Evolutionary conservation across 2,888 invertebrate genomes (phyloP), one percentile per base, ranked within the genome.

Genomic region (Caenorhabditis sp.): DNA sequence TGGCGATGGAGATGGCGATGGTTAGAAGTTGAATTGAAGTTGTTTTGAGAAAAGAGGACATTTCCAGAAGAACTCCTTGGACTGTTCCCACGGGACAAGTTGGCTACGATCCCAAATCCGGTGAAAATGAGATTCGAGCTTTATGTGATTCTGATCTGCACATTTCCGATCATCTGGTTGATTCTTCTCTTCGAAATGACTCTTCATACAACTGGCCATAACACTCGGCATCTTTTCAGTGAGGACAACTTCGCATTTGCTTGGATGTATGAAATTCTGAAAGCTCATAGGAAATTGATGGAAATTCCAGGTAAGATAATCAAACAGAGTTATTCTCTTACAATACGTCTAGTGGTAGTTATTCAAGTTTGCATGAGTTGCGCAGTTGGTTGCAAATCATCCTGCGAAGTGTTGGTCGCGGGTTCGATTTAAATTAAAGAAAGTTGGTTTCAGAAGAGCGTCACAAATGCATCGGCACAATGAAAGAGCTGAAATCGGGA

Each of bases 381-480:
- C n/a, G n/a, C n/a, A n/a, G n/a, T n/a, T n/a, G n/a, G n/a, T n/a
- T n/a, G n/a, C n/a, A n/a, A n/a, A n/a, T n/a, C n/a, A n/a, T n/a
- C n/a, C n/a, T n/a, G n/a, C n/a, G n/a, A n/a, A n/a, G n/a, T n/a
- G n/a, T n/a, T n/a, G n/a, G n/a, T n/a, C n/a, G n/a, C n/a, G n/a
- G n/a, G n/a, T n/a, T n/a, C n/a, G n/a, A n/a, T n/a, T n/a, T n/a
- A n/a, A n/a, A n/a, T n/a, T n/a, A n/a, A n/a, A n/a, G n/a, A n/a
- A n/a, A n/a, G n/a, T n/a, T n/a, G n/a, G n/a, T 31, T 58, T 41
- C 56, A 79, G 79, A 58, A 22, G 70, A 70, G 16, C 49, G 70
- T 54, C 79, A 79, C 56, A 70, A 72, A 56, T 79, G 79, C 44
- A 64, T 79, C 41, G 79, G 79, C 12, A 70, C 38, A 3, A 64